These are phyloP conservation scores for Gallinago paraguaiae DNA, from an alignment of 2,113 vertebrate species.

Conservation along the genomic window DNA sequence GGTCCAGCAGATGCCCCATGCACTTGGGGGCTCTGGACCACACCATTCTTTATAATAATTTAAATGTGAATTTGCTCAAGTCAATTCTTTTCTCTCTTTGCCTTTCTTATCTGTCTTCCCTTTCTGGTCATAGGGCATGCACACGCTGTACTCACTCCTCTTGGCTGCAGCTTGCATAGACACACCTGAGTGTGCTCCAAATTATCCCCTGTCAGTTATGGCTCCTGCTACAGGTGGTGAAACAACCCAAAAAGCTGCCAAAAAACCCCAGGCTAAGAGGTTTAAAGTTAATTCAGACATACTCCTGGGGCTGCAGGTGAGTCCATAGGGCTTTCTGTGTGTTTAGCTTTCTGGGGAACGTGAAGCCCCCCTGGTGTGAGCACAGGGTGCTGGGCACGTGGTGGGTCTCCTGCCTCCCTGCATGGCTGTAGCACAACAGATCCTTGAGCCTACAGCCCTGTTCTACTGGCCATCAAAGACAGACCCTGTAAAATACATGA, in stretches of 20 bases:
- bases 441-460: background rate
- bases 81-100: background rate
- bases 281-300: background rate
- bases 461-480: background rate
- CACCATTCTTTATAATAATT: background rate
- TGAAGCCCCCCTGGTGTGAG: background rate
- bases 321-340: too few relatives aligned
- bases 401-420: fast-evolving
- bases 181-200: fast-evolving
- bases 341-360: background rate
- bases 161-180: fast-evolving
- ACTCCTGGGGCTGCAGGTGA: background rate
- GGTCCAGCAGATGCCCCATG: background rate
- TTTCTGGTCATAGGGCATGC: background rate
- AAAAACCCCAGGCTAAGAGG: background rate
- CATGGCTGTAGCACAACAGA: background rate
- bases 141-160: background rate
- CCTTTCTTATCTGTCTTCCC: background rate
- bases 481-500: background rate
- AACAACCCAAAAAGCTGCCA: background rate
- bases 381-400: background rate
- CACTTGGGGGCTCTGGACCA: background rate
- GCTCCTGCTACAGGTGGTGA: background rate
- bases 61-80: background rate
- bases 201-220: background rate